A percentile compares a stretch with the other conserved stretches of the same genome.
Evolutionary conservation across 2,888 invertebrate genomes (phyloP).

Genomic region (Andricus quercusramuli): DNA sequence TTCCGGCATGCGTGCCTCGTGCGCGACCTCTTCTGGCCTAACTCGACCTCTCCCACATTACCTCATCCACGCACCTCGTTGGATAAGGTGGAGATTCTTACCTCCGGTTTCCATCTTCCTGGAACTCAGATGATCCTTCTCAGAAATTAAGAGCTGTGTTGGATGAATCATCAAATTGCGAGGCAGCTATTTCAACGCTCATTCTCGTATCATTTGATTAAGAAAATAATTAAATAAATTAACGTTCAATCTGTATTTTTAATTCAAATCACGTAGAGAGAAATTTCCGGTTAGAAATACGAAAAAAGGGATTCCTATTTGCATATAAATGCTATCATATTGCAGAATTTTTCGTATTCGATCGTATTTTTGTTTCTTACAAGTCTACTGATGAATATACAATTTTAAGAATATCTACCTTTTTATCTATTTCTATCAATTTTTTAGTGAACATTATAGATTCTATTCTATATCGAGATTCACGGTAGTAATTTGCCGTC

Average conservation of each 20-base stretch:
- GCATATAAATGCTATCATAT: too few relatives aligned
- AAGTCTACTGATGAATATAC: too few relatives aligned
- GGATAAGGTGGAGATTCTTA: constrained; percentile 30
- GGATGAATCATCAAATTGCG: constrained; percentile 25
- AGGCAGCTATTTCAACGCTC: neutral
- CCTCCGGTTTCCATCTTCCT: constrained; percentile 25
- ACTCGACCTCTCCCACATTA: constrained; percentile 72
- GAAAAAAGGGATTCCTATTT: too few relatives aligned
- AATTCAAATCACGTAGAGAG: too few relatives aligned
- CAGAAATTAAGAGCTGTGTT: constrained; percentile 29
- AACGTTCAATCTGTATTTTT: neutral
- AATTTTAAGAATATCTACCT: too few relatives aligned
- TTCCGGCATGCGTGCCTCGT: constrained; percentile 68
- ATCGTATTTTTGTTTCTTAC: too few relatives aligned
- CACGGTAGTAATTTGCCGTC: too few relatives aligned
- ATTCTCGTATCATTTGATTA: constrained; percentile 17
- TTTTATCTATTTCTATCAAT: too few relatives aligned
- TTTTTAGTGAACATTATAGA: too few relatives aligned
- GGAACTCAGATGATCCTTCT: constrained; percentile 8
- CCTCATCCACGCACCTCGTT: constrained; percentile 64
- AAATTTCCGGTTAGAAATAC: too few relatives aligned
- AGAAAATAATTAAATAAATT: neutral
- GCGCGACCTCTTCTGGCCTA: constrained; percentile 66
- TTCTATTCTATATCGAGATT: too few relatives aligned
- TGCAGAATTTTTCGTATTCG: too few relatives aligned